Evolutionary conservation across 2,797 vertebrate species (phyloP), one percentile per base, ranked within the genome.

Genomic region (Kryptopterus vitreolus): DNA sequence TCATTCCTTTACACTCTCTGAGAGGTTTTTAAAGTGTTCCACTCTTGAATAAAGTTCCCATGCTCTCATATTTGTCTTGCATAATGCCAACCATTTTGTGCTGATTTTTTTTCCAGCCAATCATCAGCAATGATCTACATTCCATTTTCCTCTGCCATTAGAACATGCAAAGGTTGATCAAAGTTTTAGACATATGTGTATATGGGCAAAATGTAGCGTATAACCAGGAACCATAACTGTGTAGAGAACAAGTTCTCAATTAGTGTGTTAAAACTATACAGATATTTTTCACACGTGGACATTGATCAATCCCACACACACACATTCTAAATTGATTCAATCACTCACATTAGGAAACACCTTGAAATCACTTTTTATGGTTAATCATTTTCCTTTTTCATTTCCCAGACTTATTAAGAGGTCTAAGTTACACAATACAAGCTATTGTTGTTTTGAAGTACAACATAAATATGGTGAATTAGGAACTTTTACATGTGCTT

Each of bases 1-100:
- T 33, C 65, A 65, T 57, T 74, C 35, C 43, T 58, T 24, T 58
- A 74, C 71, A 43, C 50, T 53, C 50, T 57, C 46, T 61, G n/a
- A 75, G 55, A 58, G 55, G 35, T 26, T 75, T 61, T 61, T 46
- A 75, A 75, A 55, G 33, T n/a, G 29, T 35, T 20, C 26, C 18
- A 71, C 26, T 53, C 29, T 71, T 22, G 33, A 50, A 72, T 18
- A 53, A 15, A 9, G 55, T 24, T 74, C 15, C 1, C 35, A 73
- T 73, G 18, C 70, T 73, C 7, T 73, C 33, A n/a, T 1, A 71
- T 46, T 24, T 71, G 46, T 52, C 22, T 20, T 50, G 38, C 31
- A 55, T 22, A 59, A 31, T 43, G 71, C n/a, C n/a, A 24, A 38
- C 71, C 16, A 43, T 59, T 59, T 35, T 58, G 35, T 24, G 15